phyloP scores from a whole-genome alignment of 2,113 vertebrate species.

The Muntiacus reevesi region DNA sequence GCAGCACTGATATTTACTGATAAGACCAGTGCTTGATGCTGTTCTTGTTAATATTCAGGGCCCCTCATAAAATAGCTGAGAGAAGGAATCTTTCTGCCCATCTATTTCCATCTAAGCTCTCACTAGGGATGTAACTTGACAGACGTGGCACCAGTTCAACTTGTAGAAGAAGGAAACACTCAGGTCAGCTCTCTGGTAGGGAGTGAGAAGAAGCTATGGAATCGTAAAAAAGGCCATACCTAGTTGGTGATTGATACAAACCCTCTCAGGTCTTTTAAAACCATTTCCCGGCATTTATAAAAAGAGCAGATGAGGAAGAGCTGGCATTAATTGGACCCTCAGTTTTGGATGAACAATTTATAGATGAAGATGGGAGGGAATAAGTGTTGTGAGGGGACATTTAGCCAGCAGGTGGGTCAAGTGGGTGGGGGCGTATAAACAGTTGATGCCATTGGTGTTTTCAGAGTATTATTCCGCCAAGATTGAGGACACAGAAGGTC shows the following conservation, averaged over 20 bases:
- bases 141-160: not conserved
- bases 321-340: not conserved
- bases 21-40: not conserved
- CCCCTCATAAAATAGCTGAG: not conserved
- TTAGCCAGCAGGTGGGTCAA: not conserved
- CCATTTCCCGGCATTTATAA: not conserved
- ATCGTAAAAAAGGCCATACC: not conserved
- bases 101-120: not conserved
- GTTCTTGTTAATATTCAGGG: not conserved
- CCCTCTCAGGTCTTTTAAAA: not conserved
- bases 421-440: not conserved
- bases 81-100: not conserved
- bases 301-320: not conserved
- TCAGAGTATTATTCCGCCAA: not conserved
- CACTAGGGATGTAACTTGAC: not conserved
- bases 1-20: not conserved
- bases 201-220: not conserved
- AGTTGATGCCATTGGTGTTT: not conserved
- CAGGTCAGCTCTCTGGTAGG: not conserved
- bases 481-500: not conserved
- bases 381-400: not conserved
- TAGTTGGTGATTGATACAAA: not conserved
- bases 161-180: not conserved
- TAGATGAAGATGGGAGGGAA: not conserved
- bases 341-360: not conserved